Conservation (phyloP, 2,888 invertebrate genomes). For the Germaria angustata region DNA sequence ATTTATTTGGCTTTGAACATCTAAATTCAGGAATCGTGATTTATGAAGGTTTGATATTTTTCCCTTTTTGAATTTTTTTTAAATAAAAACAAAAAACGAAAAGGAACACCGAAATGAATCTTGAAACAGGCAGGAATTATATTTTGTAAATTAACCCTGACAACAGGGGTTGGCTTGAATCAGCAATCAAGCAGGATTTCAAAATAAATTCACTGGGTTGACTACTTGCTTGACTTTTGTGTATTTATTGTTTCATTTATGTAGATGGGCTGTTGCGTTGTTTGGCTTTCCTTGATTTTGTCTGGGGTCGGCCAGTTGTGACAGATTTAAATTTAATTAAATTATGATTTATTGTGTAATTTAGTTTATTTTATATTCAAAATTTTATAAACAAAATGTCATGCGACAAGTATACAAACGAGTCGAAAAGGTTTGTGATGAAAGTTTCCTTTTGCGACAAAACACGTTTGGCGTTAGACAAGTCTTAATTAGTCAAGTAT, state of each 20-base stretch:
- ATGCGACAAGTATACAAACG: neutral
- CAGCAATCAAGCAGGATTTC: conserved; percentile 27
- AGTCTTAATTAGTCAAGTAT: no score
- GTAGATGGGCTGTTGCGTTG: conserved; percentile 6
- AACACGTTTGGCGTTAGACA: neutral
- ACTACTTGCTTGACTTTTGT: conserved; percentile 27
- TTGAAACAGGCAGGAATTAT: conserved; percentile 46
- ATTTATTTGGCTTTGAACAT: conserved; percentile 33
- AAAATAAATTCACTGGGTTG: conserved; percentile 33
- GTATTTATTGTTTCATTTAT: conserved; percentile 26
- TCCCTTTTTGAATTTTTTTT: neutral
- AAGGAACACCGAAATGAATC: neutral
- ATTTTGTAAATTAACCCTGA: conserved; percentile 65
- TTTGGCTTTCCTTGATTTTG: conserved; percentile 9
- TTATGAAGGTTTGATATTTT: conserved; percentile 55
- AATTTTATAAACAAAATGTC: neutral
- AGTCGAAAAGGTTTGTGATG: neutral
- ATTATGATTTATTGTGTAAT: conserved; percentile 57
- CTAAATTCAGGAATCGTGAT: conserved; percentile 54
- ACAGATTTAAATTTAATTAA: conserved; percentile 66
- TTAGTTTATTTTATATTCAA: neutral
- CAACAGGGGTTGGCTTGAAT: conserved; percentile 63
- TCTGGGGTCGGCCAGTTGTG: conserved; percentile 40
- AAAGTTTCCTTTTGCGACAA: neutral
- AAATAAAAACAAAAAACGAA: neutral